Percentiles rank a stretch among this genome's conserved stretches.
Conservation (phyloP, 2,888 invertebrate species). For the Argyra leucocephala region DNA sequence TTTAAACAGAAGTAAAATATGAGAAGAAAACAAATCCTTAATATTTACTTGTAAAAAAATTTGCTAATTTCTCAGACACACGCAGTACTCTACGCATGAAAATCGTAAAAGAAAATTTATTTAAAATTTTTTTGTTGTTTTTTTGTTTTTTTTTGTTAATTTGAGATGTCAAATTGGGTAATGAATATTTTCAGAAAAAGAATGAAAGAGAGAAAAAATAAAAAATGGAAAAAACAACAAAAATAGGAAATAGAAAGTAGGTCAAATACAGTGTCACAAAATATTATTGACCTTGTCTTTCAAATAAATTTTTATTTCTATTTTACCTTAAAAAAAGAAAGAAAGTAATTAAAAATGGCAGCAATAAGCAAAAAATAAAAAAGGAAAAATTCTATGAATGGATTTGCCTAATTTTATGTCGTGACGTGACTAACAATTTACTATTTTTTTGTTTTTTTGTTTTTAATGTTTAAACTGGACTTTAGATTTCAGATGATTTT, state of each 20-base stretch:
- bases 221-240: background rate
- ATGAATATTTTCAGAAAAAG: background rate
- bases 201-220: background rate
- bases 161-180: background rate
- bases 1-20: background rate
- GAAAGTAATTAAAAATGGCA: background rate
- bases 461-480: too few species aligned
- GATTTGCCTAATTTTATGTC: too few species aligned
- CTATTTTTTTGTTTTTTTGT: too few species aligned
- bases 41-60: too few species aligned
- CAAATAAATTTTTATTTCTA: background rate
- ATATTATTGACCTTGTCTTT: constrained; percentile 4
- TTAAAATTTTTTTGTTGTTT: too few species aligned
- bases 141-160: too few species aligned
- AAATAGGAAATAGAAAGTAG: background rate
- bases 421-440: too few species aligned
- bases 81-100: too few species aligned
- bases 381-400: too few species aligned
- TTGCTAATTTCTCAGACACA: too few species aligned
- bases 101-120: too few species aligned
- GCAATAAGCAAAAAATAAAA: background rate
- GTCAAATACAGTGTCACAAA: background rate
- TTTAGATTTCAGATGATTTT: too few species aligned
- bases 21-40: background rate
- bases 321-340: background rate